Conservation (phyloP, 2,888 invertebrate genomes). For the Ennomos quercinarius region DNA sequence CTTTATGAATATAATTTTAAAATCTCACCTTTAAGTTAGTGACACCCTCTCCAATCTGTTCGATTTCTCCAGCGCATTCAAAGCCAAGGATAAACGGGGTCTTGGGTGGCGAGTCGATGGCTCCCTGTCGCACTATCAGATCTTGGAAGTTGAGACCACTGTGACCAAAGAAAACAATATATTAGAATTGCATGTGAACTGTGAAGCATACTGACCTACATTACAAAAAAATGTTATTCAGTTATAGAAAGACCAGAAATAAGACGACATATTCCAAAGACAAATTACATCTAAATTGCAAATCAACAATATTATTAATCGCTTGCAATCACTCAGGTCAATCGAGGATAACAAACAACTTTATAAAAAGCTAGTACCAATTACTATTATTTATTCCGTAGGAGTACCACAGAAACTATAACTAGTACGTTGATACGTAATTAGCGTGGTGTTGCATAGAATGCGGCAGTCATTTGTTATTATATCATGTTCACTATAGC, state of each 20-base stretch:
- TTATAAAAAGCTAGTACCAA: constrained; percentile 30
- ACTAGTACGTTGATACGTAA: constrained; percentile 49
- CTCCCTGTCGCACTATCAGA: constrained; percentile 94
- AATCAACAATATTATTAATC: constrained; percentile 29
- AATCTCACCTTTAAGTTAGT: constrained; percentile 89
- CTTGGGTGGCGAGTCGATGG: constrained; percentile 94
- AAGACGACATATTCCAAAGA: too few species aligned
- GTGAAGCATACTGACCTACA: neutral
- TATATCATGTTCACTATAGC: constrained; percentile 65
- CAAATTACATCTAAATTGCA: too few species aligned
- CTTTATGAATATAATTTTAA: neutral
- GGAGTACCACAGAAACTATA: neutral
- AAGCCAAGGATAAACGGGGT: constrained; percentile 95
- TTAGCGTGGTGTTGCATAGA: constrained; percentile 66
- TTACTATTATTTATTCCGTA: too few species aligned
- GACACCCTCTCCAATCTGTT: constrained; percentile 91
- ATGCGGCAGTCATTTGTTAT: constrained; percentile 78
- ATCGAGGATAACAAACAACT: constrained; percentile 35
- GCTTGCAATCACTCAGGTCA: constrained; percentile 40
- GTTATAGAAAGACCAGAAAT: too few species aligned
- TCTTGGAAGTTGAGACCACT: constrained; percentile 96
- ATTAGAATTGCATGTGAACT: neutral
- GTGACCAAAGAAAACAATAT: constrained; percentile 68
- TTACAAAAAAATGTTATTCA: too few species aligned
- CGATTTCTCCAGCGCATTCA: constrained; percentile 94